Evolutionary conservation across 1,140 invertebrate genomes (phyloP), one percentile per base, ranked within the genome.

Genomic region (Tetragonula clypearis): DNA sequence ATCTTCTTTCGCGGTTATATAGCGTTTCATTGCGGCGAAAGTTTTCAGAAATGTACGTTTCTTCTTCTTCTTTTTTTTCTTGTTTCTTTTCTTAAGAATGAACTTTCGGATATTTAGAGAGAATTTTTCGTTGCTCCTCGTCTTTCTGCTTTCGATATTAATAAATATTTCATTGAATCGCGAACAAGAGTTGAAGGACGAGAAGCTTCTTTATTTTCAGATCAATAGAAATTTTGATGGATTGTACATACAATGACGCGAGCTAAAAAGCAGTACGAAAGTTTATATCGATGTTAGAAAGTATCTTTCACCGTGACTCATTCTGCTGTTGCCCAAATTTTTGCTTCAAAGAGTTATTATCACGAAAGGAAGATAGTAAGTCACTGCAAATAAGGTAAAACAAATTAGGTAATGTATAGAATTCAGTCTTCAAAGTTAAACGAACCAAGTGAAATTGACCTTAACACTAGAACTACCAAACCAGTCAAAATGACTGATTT

Each of bases 271-370:
- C 26, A 30, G 21, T 1, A n/a, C 15, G 14, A 11, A 76, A 60
- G 26, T 58, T 58, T 62, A 21, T 21, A 23, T n/a, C 8, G 55
- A 19, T 30, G 35, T 79, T 68, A 79, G 65, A 79, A 79, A 68
- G 65, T 79, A 35, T 79, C 49, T 79, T 79, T 68, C 77, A 79
- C 77, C 21, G n/a, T 68, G 77, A 79, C 41, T 79, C 77, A 55
- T 66, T n/a, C 49, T 26, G 62, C 12, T 79, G n/a, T 19, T 66
- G 21, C n/a, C 30, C 30, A 30, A 15, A 21, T 30, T 62, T 66
- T 53, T 30, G n/a, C 23, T 55, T 17, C 5, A 21, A 41, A n/a
- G 21, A 76, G 41, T 60, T 26, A 58, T 60, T 26, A 58, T 35
- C 35, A 60, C 21, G 9, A 11, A 9, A n/a, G 30, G 1, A 35